Evolutionary conservation across 2,113 vertebrate species (phyloP), one percentile per base, ranked within the genome.

Genomic region (Pseudorasbora parva): DNA sequence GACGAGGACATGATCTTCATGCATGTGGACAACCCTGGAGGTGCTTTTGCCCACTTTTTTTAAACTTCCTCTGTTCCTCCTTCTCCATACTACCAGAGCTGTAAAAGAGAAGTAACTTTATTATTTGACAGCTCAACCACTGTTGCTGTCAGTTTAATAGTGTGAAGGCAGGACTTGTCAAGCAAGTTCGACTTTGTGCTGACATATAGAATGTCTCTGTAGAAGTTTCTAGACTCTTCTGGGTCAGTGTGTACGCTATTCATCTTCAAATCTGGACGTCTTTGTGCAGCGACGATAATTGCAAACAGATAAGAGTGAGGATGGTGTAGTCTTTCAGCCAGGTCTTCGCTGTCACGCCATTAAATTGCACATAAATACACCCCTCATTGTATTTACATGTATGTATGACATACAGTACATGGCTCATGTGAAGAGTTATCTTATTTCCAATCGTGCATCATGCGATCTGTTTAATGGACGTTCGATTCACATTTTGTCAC

Each of bases 1-100:
- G 95, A 95, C 60, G 92, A 91, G 84, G 94, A 95, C 25, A 95
- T 95, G 94, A 94, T 95, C 86, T 95, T 95, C 86, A 92, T 95
- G 90, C 95, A 95, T 19, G 94, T 95, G 87, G 95, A 95, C 90
- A 94, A 94, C 74, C 94, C 93, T 0, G 95, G 94, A 94, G 94
- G 95, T 95, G 89, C 45, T 5, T 12, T 54, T 21, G 43, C 8
- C 5, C 4, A 10, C 14, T 43, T 62, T 23, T 64, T 57, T n/a
- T 30, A 2, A 12, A 8, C 27, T 75, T 59, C 72, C 45, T 47
- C 57, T 45, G 15, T 56, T 66, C 23, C 10, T 47, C 43, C 57
- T 6, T 76, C 43, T 49, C 49, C 19, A 68, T 85, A n/a, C n/a
- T 82, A 15, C 47, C 27, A 8, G 37, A 33, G 25, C 21, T 37